phyloP scores from a whole-genome alignment of 2,797 vertebrate genomes.

The Myotis findleyi region DNA sequence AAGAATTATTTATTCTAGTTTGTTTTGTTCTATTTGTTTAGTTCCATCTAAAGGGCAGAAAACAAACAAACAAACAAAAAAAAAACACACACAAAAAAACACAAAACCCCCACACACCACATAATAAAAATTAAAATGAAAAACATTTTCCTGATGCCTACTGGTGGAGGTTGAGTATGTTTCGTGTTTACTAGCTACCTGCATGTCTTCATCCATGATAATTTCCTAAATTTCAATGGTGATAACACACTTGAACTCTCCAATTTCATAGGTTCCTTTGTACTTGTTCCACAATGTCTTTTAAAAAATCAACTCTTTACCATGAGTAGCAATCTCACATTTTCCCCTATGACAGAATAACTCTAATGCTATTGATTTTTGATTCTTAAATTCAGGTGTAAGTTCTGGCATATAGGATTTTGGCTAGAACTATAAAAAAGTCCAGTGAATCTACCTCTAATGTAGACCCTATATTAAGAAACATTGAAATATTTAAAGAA shows the following conservation, averaged over 20 bases:
- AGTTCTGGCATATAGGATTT: background rate
- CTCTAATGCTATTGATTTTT: background rate
- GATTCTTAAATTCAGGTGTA: background rate
- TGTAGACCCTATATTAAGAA: background rate
- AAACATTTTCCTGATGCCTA: background rate
- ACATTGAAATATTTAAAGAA: background rate
- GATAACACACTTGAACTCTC: background rate
- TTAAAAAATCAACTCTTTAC: background rate
- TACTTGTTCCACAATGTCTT: conserved; percentile 15
- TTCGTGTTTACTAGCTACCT: background rate
- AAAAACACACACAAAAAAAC: background rate
- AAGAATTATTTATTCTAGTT: background rate
- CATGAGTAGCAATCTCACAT: background rate
- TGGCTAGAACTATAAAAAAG: background rate
- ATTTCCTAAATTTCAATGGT: background rate
- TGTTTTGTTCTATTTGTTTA: background rate
- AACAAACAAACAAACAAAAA: background rate
- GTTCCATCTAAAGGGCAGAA: background rate
- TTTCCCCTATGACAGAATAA: background rate
- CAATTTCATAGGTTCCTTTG: background rate
- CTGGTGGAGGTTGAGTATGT: background rate
- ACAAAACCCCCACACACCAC: no score
- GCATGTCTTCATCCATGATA: background rate
- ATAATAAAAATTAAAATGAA: background rate
- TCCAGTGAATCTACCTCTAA: background rate